Conservation (phyloP, 2,888 invertebrate species). For the Geotrupes spiniger region DNA sequence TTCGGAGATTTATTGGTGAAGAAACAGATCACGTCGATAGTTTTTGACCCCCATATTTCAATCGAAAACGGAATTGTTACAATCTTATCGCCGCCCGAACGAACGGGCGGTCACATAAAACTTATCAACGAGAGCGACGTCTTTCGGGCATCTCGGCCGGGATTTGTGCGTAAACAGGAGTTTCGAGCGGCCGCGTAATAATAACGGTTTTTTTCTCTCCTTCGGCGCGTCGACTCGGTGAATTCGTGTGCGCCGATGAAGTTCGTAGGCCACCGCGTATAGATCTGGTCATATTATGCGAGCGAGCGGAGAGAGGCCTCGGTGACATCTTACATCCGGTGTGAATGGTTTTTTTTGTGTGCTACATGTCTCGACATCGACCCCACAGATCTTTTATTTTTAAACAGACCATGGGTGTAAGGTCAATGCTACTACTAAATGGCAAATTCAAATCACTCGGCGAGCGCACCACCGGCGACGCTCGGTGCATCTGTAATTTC, state of each 20-base stretch:
- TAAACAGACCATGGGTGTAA: slow-evolving; percentile 13
- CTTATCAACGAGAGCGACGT: too few relatives aligned
- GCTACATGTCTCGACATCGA: slow-evolving; percentile 6
- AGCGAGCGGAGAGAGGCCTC: slow-evolving; percentile 13
- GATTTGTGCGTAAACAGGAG: too few relatives aligned
- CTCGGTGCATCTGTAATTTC: too few relatives aligned
- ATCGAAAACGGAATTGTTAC: slow-evolving; percentile 9
- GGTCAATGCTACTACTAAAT: slow-evolving; percentile 17
- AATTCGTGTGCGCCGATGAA: too few relatives aligned
- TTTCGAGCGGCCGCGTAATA: too few relatives aligned
- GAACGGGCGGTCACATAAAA: too few relatives aligned
- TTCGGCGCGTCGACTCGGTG: too few relatives aligned
- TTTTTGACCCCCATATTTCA: slow-evolving; percentile 18
- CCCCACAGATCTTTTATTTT: slow-evolving; percentile 14
- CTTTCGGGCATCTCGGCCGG: too few relatives aligned
- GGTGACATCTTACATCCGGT: slow-evolving; percentile 37
- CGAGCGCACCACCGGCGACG: not conserved
- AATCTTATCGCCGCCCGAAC: not conserved
- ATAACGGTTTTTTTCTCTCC: too few relatives aligned
- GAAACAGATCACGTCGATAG: slow-evolving; percentile 18
- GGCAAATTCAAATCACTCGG: slow-evolving; percentile 15
- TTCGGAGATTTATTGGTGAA: slow-evolving; percentile 14
- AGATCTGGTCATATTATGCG: slow-evolving; percentile 12
- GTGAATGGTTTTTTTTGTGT: slow-evolving; percentile 32
- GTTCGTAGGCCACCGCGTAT: too few relatives aligned